Conservation (phyloP, 1,140 invertebrate species). For the Lutraria rhynchaena region DNA sequence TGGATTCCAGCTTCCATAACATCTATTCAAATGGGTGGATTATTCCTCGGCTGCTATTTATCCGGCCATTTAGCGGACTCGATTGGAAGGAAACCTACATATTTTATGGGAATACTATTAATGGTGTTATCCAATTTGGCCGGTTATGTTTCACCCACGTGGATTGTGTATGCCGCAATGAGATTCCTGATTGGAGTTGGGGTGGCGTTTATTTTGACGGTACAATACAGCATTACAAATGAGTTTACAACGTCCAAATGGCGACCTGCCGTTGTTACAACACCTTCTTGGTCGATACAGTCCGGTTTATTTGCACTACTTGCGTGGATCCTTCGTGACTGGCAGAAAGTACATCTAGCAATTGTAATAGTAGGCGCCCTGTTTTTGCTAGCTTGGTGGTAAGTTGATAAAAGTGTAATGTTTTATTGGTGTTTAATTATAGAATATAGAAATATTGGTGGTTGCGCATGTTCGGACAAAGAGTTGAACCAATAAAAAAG, state of each 20-base stretch:
- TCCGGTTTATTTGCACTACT: not conserved
- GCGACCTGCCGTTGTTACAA: not conserved
- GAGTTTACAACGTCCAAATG: not conserved
- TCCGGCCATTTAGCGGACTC: slow-evolving; percentile 58
- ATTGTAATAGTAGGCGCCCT: not conserved
- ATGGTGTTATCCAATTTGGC: slow-evolving; percentile 47
- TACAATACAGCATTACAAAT: not conserved
- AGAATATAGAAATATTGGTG: not conserved
- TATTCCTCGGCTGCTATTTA: slow-evolving; percentile 58
- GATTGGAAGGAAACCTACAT: slow-evolving; percentile 62
- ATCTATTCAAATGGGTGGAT: slow-evolving; percentile 66
- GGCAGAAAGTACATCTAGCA: not conserved
- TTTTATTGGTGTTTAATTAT: too few relatives aligned
- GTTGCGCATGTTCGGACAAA: not conserved
- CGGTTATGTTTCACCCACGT: slow-evolving; percentile 56
- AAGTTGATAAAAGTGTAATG: too few relatives aligned
- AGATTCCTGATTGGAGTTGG: slow-evolving; percentile 60
- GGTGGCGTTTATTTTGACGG: not conserved
- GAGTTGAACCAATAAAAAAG: not conserved
- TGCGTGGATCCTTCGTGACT: not conserved
- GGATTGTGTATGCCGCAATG: slow-evolving; percentile 63
- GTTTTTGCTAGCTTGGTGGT: not conserved
- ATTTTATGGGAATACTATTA: slow-evolving; percentile 50
- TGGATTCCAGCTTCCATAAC: slow-evolving; percentile 63
- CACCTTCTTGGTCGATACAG: not conserved